phyloP scores from a whole-genome alignment of 2,113 vertebrate species.

The Brachypteracias leptosomus region DNA sequence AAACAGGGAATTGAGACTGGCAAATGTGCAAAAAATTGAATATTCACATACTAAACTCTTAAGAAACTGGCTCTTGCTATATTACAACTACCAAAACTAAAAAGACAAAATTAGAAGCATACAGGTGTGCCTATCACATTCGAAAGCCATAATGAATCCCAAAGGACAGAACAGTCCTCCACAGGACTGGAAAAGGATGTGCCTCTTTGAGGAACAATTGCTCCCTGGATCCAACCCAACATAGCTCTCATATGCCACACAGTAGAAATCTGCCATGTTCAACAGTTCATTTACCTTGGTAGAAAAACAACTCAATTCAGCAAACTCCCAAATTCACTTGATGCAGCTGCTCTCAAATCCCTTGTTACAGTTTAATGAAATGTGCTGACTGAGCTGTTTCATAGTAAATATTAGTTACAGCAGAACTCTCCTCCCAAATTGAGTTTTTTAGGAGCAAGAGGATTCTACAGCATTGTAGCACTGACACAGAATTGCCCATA shows the following conservation, averaged over 20 bases:
- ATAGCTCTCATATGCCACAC: neutral
- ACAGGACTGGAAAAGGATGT: neutral
- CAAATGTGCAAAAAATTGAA: neutral
- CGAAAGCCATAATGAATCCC: neutral
- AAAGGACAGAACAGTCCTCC: neutral
- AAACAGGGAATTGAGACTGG: neutral
- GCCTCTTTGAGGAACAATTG: neutral
- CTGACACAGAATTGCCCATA: constrained; percentile 7
- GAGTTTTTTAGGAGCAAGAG: constrained; percentile 19
- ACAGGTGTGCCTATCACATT: neutral
- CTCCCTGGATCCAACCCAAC: neutral
- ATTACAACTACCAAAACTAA: neutral
- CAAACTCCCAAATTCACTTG: constrained; percentile 32
- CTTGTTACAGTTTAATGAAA: constrained; percentile 32
- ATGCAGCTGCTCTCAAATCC: constrained; percentile 5
- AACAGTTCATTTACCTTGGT: constrained; percentile 29
- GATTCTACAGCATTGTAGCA: neutral
- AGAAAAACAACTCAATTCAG: constrained; percentile 43
- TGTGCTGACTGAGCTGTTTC: constrained; percentile 22
- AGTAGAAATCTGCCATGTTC: neutral
- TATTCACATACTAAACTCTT: neutral
- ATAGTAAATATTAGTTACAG: constrained; percentile 28
- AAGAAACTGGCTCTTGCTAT: neutral
- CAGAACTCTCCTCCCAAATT: neutral
- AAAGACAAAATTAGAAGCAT: neutral